These are phyloP conservation scores for Xanthorhoe designata DNA, from an alignment of 2,888 invertebrate genomes.

Conservation along the genomic window DNA sequence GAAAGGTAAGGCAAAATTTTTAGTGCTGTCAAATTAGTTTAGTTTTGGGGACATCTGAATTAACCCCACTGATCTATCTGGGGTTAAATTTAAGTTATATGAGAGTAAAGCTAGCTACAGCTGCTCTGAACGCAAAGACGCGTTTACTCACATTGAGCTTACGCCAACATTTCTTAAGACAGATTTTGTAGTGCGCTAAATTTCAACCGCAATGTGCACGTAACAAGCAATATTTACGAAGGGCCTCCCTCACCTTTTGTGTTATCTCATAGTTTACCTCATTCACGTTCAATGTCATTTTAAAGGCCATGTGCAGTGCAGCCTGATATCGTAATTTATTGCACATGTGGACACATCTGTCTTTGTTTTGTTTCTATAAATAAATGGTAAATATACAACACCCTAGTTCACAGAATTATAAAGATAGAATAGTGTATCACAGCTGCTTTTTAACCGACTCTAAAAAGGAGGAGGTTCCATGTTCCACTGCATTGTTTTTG, in stretches of 20 bases:
- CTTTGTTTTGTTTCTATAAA: background rate
- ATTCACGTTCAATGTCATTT: conserved; percentile 23
- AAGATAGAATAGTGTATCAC: background rate
- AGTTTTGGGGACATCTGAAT: too few species aligned
- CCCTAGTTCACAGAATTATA: background rate
- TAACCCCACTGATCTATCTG: too few species aligned
- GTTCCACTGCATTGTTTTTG: too few species aligned
- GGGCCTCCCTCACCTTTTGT: background rate
- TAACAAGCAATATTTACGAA: background rate
- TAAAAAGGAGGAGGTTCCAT: too few species aligned
- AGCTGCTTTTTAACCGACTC: background rate
- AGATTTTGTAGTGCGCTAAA: too few species aligned
- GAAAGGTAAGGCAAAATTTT: too few species aligned
- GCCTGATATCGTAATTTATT: background rate
- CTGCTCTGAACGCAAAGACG: too few species aligned
- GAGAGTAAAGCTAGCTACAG: too few species aligned
- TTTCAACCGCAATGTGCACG: background rate
- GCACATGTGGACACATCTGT: background rate
- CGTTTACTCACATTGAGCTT: too few species aligned
- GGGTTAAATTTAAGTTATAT: too few species aligned
- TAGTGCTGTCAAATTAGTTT: too few species aligned
- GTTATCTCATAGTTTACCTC: conserved; percentile 5
- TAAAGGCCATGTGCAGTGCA: conserved; percentile 6
- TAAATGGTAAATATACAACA: background rate
- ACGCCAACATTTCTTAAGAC: too few species aligned